Evolutionary conservation across 30 jellyfish, hydroid and myxozoan genomes (phyloP), one percentile per base, ranked within the genome.

Genomic region (Aurelia sp.): DNA sequence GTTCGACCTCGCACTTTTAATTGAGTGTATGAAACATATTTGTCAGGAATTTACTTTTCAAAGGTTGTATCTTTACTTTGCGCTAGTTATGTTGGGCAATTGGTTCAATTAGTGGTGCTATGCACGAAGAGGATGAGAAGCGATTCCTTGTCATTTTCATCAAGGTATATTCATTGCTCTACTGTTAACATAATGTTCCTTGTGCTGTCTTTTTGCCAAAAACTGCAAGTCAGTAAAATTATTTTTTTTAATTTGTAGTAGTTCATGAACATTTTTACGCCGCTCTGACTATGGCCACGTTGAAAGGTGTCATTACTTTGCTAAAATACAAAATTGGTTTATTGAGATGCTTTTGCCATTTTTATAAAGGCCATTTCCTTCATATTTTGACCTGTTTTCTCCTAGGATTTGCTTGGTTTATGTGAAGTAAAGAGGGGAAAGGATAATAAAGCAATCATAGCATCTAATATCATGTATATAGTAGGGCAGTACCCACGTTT

Each of bases 81-180:
- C 55, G 62, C 12, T 81, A 93, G 98, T 94, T 96, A 27, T 91
- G 99, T 84, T 96, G 99, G 99, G 98, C 99, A 18, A 84, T 96
- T 62, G 99, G 99, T 3, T 96, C 99, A 6, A 96, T 96, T 76
- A 91, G 97, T 92, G 99, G 99, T 67, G 98, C 99, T 6, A 90
- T 96, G 98, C 98, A 91, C 73, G 99, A 88, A 74, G 98, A 91
- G 66, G 98, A 90, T 51, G 99, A 96, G 69, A 92, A 92, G 66
- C 76, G 98, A 48, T 96, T 96, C 79, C 89, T 96, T 40, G 99
- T 96, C 64, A 96, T 88, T 85, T 98, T 96, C 73, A 94, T 94
- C 66, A 94, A 94, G 95, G 99, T 94, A 89, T 52, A 11, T 9
- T 12, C 37, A 55, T 35, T 44, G 55, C 15, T 44, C 10, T 7